Base-by-base conservation (phyloP, 2,797 vertebrate species). In the Rhincodon typus region DNA sequence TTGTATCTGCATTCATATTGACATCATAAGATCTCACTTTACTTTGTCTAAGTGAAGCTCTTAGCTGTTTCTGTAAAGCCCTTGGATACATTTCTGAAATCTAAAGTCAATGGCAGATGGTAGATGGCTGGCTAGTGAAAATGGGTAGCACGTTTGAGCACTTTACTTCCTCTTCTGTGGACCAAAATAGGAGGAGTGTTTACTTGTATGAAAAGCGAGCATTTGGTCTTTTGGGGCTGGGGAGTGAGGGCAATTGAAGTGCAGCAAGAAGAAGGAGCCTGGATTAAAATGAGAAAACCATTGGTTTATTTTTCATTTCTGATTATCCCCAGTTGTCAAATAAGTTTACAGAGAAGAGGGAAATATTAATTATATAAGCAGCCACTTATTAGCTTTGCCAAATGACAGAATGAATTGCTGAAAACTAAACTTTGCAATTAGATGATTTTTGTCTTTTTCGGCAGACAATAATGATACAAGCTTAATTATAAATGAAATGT, bases 351-450 rank as follows among this genome's bases (percentile, higher is more conserved):
- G 90, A 69, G 34, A 27, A 8, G 57, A n/a, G 34, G 30, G 57
- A 91, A 91, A 53, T 57, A 3, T 38, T 42, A 93, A 69, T 42
- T 42, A 93, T 69, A 69, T 42, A 67, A 69, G 38, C 90, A 93
- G 8, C 17, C 34, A 8, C 62, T 91, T 91, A 57, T 19, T 38
- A 91, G n/a, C 21, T 69, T 93, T 93, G n/a, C 23, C 38, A 93
- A 69, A 7, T 69, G 66, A 69, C 66, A 69, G 88, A 91, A 12
- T 93, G 62, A 67, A 69, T 93, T 38, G 90, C 66, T 42, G 15
- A 69, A 93, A 93, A 69, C 62, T 42, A 93, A 93, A 69, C 90
- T 90, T 90, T 93, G 66, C 66, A 69, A 69, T 93, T 93, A 25
- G 62, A 10, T 93, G 66, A 42, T 38, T 93, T 93, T 23, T 42